Percentiles rank a stretch among this genome's conserved stretches.
Evolutionary conservation across 1,140 invertebrate species (phyloP).

Genomic region (Drosophila paulistorum): DNA sequence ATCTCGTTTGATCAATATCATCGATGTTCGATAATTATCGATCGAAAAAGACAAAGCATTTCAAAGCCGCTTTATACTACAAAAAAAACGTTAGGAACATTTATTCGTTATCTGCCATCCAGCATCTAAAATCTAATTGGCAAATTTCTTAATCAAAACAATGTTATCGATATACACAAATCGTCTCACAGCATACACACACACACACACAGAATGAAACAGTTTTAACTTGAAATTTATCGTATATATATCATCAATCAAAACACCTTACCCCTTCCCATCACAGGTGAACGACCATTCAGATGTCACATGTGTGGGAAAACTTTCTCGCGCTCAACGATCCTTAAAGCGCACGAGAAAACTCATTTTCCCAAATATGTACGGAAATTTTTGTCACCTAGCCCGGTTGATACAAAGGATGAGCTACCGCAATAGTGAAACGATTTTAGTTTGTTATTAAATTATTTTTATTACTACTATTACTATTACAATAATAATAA

Average conservation of each 20-base stretch:
- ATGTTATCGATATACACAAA: too few species aligned
- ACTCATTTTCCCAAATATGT: slow-evolving; percentile 95
- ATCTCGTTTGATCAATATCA: too few species aligned
- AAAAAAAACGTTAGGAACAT: too few species aligned
- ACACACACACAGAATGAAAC: too few species aligned
- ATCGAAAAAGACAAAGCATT: too few species aligned
- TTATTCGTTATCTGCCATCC: too few species aligned
- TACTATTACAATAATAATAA: slow-evolving; percentile 81
- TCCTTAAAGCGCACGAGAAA: slow-evolving; percentile 95
- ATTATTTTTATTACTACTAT: slow-evolving; percentile 83
- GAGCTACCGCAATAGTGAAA: slow-evolving; percentile 88
- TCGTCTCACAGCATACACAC: too few species aligned
- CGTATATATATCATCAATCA: neutral
- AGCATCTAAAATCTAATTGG: too few species aligned
- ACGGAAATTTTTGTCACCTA: slow-evolving; percentile 92
- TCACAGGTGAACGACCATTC: slow-evolving; percentile 91
- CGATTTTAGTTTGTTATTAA: slow-evolving; percentile 83
- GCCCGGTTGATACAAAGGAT: slow-evolving; percentile 91
- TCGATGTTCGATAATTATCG: too few species aligned
- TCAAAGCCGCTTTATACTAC: too few species aligned
- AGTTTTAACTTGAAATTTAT: too few species aligned
- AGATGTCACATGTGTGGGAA: slow-evolving; percentile 94
- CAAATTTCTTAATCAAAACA: too few species aligned
- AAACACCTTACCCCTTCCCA: slow-evolving; percentile 2
- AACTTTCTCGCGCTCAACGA: slow-evolving; percentile 94